Conservation (phyloP, 2,113 vertebrate species). For the Typhlomys cinereus region DNA sequence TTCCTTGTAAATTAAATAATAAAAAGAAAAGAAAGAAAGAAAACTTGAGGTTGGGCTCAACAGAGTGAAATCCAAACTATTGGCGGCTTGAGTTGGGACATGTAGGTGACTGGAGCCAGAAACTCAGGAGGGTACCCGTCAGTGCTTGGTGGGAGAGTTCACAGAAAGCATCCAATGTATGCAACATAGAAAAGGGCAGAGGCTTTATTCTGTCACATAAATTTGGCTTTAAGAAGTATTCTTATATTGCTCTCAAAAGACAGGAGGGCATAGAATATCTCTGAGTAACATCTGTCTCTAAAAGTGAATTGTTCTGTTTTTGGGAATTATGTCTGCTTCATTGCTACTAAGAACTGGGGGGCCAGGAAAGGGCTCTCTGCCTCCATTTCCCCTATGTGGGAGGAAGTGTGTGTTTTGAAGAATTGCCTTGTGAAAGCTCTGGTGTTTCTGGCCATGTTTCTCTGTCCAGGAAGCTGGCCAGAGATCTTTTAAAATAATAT, state of each 20-base stretch:
- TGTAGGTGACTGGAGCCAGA: neutral
- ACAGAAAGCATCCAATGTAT: constrained; percentile 3
- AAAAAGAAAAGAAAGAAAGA: neutral
- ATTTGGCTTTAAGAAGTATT: constrained; percentile 44
- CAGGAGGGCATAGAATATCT: constrained; percentile 27
- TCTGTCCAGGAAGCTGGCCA: neutral
- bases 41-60: neutral
- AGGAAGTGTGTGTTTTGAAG: neutral
- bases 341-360: neutral
- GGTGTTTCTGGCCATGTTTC: neutral
- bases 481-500: neutral
- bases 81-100: neutral
- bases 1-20: constrained; percentile 17
- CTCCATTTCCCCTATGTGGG: constrained; percentile 31
- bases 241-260: constrained; percentile 15
- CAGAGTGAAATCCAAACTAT: constrained; percentile 44
- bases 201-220: constrained; percentile 54
- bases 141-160: neutral
- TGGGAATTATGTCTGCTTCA: neutral
- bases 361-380: constrained; percentile 36
- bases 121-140: neutral
- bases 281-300: neutral
- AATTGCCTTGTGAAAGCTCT: constrained; percentile 3
- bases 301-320: constrained; percentile 23
- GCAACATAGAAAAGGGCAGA: neutral